A percentile compares a stretch with the other conserved stretches of the same genome.
phyloP scores from a whole-genome alignment of 2,113 vertebrate genomes.

The Pangasianodon gigas region DNA sequence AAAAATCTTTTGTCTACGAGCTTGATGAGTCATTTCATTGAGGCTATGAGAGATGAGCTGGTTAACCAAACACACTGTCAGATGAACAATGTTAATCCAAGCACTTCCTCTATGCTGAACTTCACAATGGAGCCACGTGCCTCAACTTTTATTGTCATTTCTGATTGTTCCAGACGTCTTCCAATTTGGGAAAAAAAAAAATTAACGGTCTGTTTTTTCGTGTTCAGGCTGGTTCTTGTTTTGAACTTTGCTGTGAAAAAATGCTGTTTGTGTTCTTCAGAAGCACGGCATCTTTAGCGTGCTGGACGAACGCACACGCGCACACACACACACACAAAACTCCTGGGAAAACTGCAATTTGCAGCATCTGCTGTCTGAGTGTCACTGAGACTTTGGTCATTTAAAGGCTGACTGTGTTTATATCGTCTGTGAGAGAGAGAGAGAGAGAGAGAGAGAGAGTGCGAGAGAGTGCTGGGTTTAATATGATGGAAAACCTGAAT shows the following conservation, averaged over 20 bases:
- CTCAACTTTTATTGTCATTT: background rate
- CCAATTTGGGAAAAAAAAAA: background rate
- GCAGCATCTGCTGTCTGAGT: slow-evolving; percentile 8
- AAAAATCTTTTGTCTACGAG: background rate
- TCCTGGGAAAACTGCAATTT: background rate
- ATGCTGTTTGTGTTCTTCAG: background rate
- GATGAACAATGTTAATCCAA: background rate
- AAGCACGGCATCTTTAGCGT: background rate
- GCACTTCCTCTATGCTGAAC: background rate
- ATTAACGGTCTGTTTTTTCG: background rate
- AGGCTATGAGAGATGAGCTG: background rate
- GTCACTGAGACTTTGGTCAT: background rate
- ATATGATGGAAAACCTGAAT: background rate
- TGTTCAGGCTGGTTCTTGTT: background rate
- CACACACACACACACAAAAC: background rate
- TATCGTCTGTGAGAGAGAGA: background rate
- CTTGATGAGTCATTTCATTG: background rate
- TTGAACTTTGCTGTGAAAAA: background rate
- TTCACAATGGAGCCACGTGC: background rate
- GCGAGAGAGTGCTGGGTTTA: background rate
- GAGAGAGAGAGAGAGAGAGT: background rate
- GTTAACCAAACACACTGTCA: background rate
- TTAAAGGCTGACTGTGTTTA: slow-evolving; percentile 13
- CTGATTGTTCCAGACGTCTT: background rate
- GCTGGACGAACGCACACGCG: background rate